Conservation (phyloP, 2,113 vertebrate genomes). For the Gnathonemus echidnorhynchus region DNA sequence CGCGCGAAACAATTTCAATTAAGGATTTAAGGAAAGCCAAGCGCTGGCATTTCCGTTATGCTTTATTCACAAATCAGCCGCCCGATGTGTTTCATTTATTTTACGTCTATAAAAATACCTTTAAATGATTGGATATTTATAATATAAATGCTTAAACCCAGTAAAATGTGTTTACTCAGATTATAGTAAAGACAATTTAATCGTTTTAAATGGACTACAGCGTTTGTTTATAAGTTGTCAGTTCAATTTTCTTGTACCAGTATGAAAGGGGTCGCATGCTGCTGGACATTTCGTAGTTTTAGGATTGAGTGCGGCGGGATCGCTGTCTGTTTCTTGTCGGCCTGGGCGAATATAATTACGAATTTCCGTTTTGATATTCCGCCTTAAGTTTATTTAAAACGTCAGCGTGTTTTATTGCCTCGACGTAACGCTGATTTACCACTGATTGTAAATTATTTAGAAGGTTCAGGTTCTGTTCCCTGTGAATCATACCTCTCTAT, state of each 20-base stretch:
- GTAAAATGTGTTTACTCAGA: neutral
- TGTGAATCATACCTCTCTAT: neutral
- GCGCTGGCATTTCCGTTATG: neutral
- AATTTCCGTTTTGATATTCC: neutral
- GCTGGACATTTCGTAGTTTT: neutral
- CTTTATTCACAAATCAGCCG: neutral
- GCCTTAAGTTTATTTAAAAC: neutral
- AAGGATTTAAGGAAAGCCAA: neutral
- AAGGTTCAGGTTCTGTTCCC: neutral
- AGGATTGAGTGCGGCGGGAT: neutral
- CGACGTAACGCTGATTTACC: neutral
- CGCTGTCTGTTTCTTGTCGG: neutral
- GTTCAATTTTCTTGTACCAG: neutral
- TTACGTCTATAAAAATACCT: neutral
- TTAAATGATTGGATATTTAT: neutral
- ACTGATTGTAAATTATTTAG: neutral
- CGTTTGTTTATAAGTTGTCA: neutral
- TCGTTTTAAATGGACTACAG: neutral
- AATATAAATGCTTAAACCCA: neutral
- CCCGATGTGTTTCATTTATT: neutral
- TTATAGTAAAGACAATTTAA: neutral
- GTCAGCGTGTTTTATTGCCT: neutral
- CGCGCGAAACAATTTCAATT: neutral
- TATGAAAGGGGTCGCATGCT: neutral
- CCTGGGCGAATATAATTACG: neutral